Evolutionary conservation across 2,113 vertebrate species (phyloP).

Genomic region (Muscicapa adusta): DNA sequence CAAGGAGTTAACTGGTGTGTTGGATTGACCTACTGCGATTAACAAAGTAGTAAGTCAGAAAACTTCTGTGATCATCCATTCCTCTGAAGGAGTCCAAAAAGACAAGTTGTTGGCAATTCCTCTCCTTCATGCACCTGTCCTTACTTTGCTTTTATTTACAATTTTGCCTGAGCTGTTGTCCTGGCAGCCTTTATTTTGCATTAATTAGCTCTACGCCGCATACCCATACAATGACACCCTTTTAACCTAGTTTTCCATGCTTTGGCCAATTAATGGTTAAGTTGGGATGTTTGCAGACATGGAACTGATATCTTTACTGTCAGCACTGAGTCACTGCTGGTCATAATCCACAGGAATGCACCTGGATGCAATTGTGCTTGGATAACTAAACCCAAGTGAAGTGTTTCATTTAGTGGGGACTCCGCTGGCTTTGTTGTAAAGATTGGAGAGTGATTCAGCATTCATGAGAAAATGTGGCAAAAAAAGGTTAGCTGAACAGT

Average conservation of each 20-base stretch:
- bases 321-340: background rate
- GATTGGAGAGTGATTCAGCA: conserved; percentile 66
- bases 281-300: background rate
- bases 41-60: background rate
- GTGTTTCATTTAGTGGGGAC: conserved; percentile 43
- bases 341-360: conserved; percentile 31
- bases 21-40: background rate
- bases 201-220: background rate
- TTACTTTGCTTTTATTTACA: background rate
- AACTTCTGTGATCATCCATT: background rate
- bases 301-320: conserved; percentile 16
- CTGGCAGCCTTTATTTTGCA: background rate
- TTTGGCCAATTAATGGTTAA: background rate
- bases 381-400: conserved; percentile 47
- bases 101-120: rapidly evolving
- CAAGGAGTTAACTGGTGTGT: rapidly evolving
- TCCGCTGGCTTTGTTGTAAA: conserved; percentile 35
- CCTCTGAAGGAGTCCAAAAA: background rate
- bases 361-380: conserved; percentile 29
- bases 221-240: rapidly evolving
- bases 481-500: conserved; percentile 65
- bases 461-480: conserved; percentile 66
- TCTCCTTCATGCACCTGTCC: background rate
- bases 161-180: background rate
- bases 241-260: background rate